phyloP scores from a whole-genome alignment of 2,797 vertebrate genomes.

The Propithecus deckenii region DNA sequence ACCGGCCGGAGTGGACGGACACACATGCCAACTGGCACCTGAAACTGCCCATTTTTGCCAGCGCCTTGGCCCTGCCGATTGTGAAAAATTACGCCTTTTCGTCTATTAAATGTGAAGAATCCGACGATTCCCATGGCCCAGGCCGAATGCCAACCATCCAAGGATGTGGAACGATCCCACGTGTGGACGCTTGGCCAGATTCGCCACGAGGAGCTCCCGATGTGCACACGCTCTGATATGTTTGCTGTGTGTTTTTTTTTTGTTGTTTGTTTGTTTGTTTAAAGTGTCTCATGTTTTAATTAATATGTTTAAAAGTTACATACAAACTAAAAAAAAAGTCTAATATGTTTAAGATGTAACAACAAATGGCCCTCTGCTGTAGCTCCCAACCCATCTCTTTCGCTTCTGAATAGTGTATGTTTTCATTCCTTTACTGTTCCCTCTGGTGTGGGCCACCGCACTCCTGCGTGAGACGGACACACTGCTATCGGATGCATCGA shows the following conservation, averaged over 20 bases:
- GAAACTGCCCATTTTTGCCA: background rate
- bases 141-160: background rate
- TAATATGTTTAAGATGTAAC: background rate
- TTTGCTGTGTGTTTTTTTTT: background rate
- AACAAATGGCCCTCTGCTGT: background rate
- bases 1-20: no score
- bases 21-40: accelerated
- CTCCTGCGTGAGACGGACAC: accelerated
- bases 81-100: background rate
- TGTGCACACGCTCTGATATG: background rate
- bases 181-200: background rate
- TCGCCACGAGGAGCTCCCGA: accelerated
- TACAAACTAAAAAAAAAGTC: background rate
- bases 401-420: background rate
- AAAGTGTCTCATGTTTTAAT: background rate
- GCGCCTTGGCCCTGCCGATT: background rate
- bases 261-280: background rate
- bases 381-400: background rate
- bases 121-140: accelerated
- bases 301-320: background rate
- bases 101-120: background rate
- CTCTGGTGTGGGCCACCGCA: no score
- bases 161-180: no score
- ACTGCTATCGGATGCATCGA: no score
- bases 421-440: background rate